Evolutionary conservation across 2,888 invertebrate genomes (phyloP).

Genomic region (Pinctada fucata): DNA sequence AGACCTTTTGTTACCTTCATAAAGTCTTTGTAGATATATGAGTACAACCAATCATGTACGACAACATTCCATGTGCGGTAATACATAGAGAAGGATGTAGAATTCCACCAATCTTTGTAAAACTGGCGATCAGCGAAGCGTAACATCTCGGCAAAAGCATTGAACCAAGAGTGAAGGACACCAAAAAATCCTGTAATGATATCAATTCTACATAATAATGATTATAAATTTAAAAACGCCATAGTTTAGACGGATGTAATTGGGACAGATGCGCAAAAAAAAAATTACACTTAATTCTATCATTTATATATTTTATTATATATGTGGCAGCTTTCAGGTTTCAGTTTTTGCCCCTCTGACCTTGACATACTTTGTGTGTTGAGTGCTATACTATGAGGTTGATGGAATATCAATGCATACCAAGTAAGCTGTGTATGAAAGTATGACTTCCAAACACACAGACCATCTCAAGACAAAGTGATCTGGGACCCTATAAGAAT

Average conservation of each 20-base stretch:
- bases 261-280: too few relatives aligned
- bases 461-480: too few relatives aligned
- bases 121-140: slow-evolving; percentile 91
- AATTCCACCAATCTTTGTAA: slow-evolving; percentile 97
- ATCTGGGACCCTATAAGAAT: too few relatives aligned
- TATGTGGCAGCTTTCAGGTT: too few relatives aligned
- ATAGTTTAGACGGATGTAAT: background rate
- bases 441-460: too few relatives aligned
- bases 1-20: slow-evolving; percentile 57
- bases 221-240: background rate
- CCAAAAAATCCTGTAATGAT: slow-evolving; percentile 85
- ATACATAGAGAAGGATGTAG: slow-evolving; percentile 87
- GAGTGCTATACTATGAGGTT: too few relatives aligned
- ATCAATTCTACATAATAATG: background rate
- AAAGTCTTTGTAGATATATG: slow-evolving; percentile 89
- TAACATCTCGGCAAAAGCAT: slow-evolving; percentile 92
- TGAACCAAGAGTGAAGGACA: slow-evolving; percentile 93
- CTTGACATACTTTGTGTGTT: too few relatives aligned
- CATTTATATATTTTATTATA: too few relatives aligned
- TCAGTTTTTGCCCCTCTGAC: too few relatives aligned
- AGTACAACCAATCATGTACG: slow-evolving; percentile 95
- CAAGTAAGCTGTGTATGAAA: too few relatives aligned
- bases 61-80: slow-evolving; percentile 97
- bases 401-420: too few relatives aligned
- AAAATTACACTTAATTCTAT: too few relatives aligned